phyloP scores from a whole-genome alignment of 2,113 vertebrate genomes.

The Caranx melampygus region DNA sequence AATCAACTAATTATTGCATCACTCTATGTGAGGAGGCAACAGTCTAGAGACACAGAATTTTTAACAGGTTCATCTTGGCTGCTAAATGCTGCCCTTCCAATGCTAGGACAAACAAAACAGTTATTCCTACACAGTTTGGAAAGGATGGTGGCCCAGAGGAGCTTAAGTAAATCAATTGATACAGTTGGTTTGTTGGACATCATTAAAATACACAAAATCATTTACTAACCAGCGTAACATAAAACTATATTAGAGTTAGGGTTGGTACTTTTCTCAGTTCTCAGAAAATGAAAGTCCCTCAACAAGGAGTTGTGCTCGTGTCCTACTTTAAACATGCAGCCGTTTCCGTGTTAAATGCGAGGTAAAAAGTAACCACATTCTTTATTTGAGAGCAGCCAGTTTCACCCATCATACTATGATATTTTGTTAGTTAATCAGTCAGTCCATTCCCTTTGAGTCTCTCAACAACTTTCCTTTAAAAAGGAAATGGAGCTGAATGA shows the following conservation, averaged over 20 bases:
- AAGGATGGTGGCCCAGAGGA: neutral
- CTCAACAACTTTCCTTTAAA: no score
- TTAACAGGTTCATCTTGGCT: neutral
- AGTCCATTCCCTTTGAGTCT: no score
- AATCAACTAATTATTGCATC: no score
- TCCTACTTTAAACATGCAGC: neutral
- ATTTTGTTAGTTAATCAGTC: no score
- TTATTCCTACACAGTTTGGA: neutral
- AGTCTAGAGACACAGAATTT: no score
- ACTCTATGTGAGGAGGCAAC: no score
- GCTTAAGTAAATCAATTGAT: no score
- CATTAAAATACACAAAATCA: neutral
- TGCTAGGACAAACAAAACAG: neutral
- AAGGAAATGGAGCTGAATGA: neutral
- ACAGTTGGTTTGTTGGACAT: neutral
- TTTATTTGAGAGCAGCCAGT: neutral
- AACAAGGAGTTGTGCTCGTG: neutral
- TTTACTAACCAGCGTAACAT: neutral
- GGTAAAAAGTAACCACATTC: neutral
- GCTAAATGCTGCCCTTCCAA: neutral
- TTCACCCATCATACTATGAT: neutral
- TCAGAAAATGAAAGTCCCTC: neutral
- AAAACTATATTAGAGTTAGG: neutral
- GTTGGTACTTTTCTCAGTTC: neutral
- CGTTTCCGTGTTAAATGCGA: conserved; percentile 14